Evolutionary conservation across 2,888 invertebrate genomes (phyloP).

Genomic region (Tenthredo amoena): DNA sequence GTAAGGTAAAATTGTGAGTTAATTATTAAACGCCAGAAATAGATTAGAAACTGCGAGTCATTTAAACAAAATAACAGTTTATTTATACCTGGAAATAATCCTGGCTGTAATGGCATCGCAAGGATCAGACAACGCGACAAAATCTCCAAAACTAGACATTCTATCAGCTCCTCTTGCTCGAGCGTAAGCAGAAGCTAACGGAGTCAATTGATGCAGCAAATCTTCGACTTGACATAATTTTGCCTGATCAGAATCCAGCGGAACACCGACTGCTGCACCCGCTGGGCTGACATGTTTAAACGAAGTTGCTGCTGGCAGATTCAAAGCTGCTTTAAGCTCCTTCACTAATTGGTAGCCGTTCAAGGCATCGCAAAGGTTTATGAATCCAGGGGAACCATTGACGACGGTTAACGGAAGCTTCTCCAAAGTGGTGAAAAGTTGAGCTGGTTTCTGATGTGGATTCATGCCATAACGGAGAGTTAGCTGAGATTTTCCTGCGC

Average conservation of each 20-base stretch:
- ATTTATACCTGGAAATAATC: conserved; percentile 87
- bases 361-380: conserved; percentile 97
- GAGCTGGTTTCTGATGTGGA: conserved; percentile 98
- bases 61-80: neutral
- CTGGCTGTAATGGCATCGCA: conserved; percentile 95
- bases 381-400: conserved; percentile 98
- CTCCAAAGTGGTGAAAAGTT: conserved; percentile 89
- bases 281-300: conserved; percentile 99
- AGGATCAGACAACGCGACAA: conserved; percentile 94
- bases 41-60: neutral
- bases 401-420: conserved; percentile 92
- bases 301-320: conserved; percentile 95
- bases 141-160: conserved; percentile 99
- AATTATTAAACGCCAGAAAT: neutral
- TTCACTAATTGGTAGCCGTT: conserved; percentile 98
- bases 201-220: conserved; percentile 85
- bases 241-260: conserved; percentile 88
- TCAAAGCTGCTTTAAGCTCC: conserved; percentile 89
- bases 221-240: conserved; percentile 97
- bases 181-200: conserved; percentile 95
- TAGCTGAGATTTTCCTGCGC: conserved; percentile 87
- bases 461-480: conserved; percentile 97
- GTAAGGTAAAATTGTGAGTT: conserved; percentile 19
- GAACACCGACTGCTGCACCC: conserved; percentile 95
- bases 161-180: conserved; percentile 98